These are phyloP conservation scores for Corella eumyota DNA, from an alignment of 23 tunicate species.

Conservation along the genomic window DNA sequence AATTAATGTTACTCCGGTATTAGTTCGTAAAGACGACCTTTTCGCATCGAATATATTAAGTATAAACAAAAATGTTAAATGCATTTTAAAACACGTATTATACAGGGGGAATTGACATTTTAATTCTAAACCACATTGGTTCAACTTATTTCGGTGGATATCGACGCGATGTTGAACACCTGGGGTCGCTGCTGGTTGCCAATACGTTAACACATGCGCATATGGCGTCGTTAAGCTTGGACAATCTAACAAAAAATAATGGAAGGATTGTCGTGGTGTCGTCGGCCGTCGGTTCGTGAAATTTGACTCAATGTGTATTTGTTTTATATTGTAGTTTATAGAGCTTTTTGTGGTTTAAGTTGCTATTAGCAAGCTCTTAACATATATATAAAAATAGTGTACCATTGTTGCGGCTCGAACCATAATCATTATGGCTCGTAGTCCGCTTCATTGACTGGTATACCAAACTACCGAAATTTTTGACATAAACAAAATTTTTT, in stretches of 20 bases:
- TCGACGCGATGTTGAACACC: neutral
- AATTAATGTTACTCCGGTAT: too few relatives aligned
- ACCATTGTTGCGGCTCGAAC: too few relatives aligned
- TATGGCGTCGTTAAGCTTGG: slow-evolving; percentile 6
- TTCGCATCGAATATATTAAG: neutral
- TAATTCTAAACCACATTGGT: slow-evolving; percentile 8
- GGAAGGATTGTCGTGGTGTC: slow-evolving; percentile 10
- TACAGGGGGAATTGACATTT: slow-evolving; percentile 14
- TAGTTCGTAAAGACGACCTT: neutral
- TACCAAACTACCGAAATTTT: too few relatives aligned
- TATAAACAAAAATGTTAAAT: neutral
- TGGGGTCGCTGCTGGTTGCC: slow-evolving; percentile 1
- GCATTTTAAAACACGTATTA: neutral
- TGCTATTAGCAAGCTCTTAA: too few relatives aligned
- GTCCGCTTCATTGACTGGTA: too few relatives aligned
- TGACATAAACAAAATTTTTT: too few relatives aligned
- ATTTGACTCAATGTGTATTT: too few relatives aligned
- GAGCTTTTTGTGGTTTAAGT: too few relatives aligned
- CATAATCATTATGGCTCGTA: too few relatives aligned
- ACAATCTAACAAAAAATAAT: slow-evolving; percentile 6
- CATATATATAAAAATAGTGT: too few relatives aligned
- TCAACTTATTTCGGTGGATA: neutral
- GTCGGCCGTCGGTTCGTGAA: slow-evolving; percentile 7
- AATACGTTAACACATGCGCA: slow-evolving; percentile 18
- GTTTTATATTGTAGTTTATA: too few relatives aligned